Conservation (phyloP, 2,113 vertebrate species). For the Ochotona princeps region DNA sequence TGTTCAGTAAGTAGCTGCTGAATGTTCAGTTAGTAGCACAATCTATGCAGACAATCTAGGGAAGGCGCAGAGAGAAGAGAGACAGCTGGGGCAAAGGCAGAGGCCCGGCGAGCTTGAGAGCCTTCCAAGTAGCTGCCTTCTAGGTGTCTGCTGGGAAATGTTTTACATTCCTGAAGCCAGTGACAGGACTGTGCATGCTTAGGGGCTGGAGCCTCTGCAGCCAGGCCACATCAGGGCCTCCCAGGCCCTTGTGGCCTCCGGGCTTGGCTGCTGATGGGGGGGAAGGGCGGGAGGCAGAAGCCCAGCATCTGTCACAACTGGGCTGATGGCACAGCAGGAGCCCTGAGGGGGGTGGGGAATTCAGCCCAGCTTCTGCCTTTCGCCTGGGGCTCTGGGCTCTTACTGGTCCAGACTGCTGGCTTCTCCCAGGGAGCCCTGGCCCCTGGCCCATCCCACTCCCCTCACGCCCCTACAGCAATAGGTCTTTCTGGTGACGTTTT, state of each 20-base stretch:
- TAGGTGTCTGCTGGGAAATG: background rate
- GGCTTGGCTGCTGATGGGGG: background rate
- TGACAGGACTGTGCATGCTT: background rate
- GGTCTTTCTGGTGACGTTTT: slow-evolving; percentile 42
- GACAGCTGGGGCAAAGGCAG: background rate
- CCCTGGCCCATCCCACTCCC: slow-evolving; percentile 15
- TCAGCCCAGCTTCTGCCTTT: background rate
- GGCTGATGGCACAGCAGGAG: background rate
- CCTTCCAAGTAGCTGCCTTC: background rate
- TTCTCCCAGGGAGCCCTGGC: slow-evolving; percentile 57
- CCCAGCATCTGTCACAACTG: background rate
- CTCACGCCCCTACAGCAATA: slow-evolving; percentile 34
- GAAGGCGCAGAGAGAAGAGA: background rate
- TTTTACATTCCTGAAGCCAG: background rate
- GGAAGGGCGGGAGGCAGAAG: background rate
- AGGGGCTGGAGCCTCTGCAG: background rate
- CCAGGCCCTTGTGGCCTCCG: background rate
- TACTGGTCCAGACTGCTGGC: background rate
- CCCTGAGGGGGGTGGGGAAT: background rate
- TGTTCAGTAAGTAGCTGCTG: slow-evolving; percentile 21
- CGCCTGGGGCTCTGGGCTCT: background rate
- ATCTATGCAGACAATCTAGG: background rate
- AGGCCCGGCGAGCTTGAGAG: background rate
- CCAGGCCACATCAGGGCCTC: background rate
- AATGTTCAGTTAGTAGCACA: background rate